Evolutionary conservation across 2,888 invertebrate species (phyloP), one percentile per base, ranked within the genome.

Genomic region (Drosophila flavopinicola): DNA sequence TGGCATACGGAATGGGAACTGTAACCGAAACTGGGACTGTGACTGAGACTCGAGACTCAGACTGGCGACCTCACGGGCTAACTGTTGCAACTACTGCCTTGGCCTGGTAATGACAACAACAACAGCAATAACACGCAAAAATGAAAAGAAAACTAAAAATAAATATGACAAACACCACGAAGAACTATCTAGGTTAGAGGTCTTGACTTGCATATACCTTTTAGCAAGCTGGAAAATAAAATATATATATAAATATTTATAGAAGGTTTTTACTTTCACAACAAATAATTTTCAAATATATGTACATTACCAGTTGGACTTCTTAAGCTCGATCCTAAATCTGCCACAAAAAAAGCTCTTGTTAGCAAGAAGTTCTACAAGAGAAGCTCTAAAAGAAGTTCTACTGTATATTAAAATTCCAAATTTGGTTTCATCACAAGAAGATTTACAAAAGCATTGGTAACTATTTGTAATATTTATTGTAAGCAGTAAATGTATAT

Each of bases 81-180:
- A 58, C 57, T 70, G 60, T 61, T 65, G 73, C 63, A 59, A 30
- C 49, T 20, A 27, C 38, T 58, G 37, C 60, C 63, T 52, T 56
- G 49, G 54, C 63, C 69, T 58, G 25, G 37, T 65, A 54, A 58
- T 59, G 58, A 37, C 48, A 66, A 35, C 52, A 58, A 23, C 39
- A 33, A 15, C 20, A 51, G 20, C 9, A 25, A 49, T 20, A 48
- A 33, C 44, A 13, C 23, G 32, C 41, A 42, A 10, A 15, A 30
- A 20, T n/a, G 0, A 30, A 6, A 7, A 17, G 20, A 44, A n/a
- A 3, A 17, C 3, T 10, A 30, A 4, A 20, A 42, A 11, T 17
- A 20, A 27, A 17, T 9, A 25, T 0, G 24, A 24, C 6, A 9
- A 20, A 20, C 7, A 11, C 13, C 33, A 13, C 9, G 27, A 7